Evolutionary conservation across 1,140 invertebrate species (phyloP), one percentile per base, ranked within the genome.

Genomic region (Heterodera schachtii): DNA sequence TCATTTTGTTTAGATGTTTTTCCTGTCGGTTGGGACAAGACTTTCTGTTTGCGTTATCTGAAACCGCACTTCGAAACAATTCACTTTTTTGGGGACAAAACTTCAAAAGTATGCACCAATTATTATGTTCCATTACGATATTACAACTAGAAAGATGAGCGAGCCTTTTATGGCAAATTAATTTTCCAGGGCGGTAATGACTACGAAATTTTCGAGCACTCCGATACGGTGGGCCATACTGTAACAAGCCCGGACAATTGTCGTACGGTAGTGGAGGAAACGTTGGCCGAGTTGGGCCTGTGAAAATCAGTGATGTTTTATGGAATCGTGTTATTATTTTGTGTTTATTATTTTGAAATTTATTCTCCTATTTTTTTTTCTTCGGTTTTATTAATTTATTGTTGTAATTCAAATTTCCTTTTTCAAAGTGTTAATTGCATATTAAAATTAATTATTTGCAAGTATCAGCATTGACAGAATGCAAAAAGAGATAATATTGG

Each of bases 11-110:
- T 64, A 64, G 98, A 99, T 91, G 95, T 96, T 0, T 99, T 96
- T 90, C 98, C 97, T 0, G 91, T 91, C 75, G 97, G 97, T 0
- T 99, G 98, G 97, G 95, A 99, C 90, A 99, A 99, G 91, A 97
- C 95, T 0, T 99, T 94, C 90, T 98, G 96, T 89, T 91, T 99
- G 5, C 92, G 93, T n/a, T 94, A 95, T 87, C 90, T 98, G 31
- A 87, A 91, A 67, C 91, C 92, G 43, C 91, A 93, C 75, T 97
- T 94, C 89, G 92, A 94, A 79, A 94, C 93, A 85, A 97, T 99
- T 82, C 95, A 98, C 90, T 99, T 99, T 90, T 99, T 99, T 91
- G 98, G 98, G 3, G 98, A 99, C 90, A 98, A 97, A 92, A 98
- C 95, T 9, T 91, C 91, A 70, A 90, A 92, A 49, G 96, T 91